Percentiles rank a stretch among this genome's conserved stretches.
Evolutionary conservation across 1,140 invertebrate genomes (phyloP).

Genomic region (Tetramorium parvispinum): DNA sequence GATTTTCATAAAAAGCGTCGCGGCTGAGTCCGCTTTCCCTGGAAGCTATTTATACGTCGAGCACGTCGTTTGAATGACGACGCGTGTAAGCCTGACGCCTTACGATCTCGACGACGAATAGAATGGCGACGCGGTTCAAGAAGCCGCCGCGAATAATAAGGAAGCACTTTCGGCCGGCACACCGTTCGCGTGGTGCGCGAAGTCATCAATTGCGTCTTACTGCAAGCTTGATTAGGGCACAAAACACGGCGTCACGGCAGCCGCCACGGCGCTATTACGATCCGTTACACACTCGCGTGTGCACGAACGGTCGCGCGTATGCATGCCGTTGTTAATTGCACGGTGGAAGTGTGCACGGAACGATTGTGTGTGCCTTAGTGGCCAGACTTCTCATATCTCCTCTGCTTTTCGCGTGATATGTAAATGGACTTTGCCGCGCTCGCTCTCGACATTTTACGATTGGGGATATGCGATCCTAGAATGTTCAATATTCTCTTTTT

Average conservation of each 20-base stretch:
- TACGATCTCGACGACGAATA: slow-evolving; percentile 12
- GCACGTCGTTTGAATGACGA: background rate
- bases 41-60: background rate
- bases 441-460: slow-evolving; percentile 15
- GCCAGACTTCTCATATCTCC: slow-evolving; percentile 16
- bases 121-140: background rate
- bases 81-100: background rate
- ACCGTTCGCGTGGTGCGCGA: slow-evolving; percentile 28
- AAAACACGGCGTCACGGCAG: slow-evolving; percentile 55
- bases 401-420: slow-evolving; percentile 21
- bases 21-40: background rate
- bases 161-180: slow-evolving; percentile 23
- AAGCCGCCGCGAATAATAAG: slow-evolving; percentile 29
- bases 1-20: background rate
- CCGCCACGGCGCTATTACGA: slow-evolving; percentile 42
- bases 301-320: slow-evolving; percentile 37
- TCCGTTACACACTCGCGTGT: slow-evolving; percentile 59
- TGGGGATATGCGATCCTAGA: background rate
- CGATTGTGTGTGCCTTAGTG: slow-evolving; percentile 9
- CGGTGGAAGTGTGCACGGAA: background rate
- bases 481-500: background rate
- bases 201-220: slow-evolving; percentile 43
- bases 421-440: slow-evolving; percentile 28
- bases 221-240: slow-evolving; percentile 57
- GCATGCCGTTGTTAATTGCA: slow-evolving; percentile 54